Evolutionary conservation across 2,113 vertebrate genomes (phyloP).

Genomic region (Blennius ocellaris): DNA sequence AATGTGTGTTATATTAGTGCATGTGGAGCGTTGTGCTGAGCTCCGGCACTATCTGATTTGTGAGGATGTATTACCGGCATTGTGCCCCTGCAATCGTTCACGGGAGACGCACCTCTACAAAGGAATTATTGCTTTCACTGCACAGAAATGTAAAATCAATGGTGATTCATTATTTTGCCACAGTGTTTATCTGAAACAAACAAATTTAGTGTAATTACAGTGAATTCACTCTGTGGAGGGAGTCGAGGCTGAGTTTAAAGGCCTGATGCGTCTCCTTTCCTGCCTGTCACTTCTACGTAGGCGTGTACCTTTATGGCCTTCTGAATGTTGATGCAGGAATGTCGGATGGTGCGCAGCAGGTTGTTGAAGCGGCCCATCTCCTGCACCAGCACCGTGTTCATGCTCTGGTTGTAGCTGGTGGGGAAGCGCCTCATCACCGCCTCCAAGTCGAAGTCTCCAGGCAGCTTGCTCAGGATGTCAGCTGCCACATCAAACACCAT

Average conservation of each 20-base stretch:
- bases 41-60: constrained; percentile 46
- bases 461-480: constrained; percentile 89
- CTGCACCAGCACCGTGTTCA: constrained; percentile 93
- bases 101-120: constrained; percentile 15
- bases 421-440: constrained; percentile 86
- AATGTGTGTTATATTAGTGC: constrained; percentile 1
- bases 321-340: constrained; percentile 89
- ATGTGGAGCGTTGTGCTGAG: constrained; percentile 3
- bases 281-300: neutral
- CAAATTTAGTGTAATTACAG: constrained; percentile 35
- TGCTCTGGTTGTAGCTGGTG: constrained; percentile 90
- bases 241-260: neutral
- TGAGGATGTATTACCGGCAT: constrained; percentile 27
- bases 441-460: constrained; percentile 86
- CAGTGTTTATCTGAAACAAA: constrained; percentile 41
- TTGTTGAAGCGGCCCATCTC: constrained; percentile 95
- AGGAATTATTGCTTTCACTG: constrained; percentile 43
- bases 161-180: constrained; percentile 39
- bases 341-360: constrained; percentile 83
- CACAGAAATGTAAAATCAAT: constrained; percentile 62
- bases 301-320: constrained; percentile 89
- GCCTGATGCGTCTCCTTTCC: neutral
- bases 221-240: neutral
- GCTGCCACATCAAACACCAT: constrained; percentile 88
- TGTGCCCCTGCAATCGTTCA: constrained; percentile 32